phyloP scores from a whole-genome alignment of 2,888 invertebrate genomes.

The Merodon equestris region DNA sequence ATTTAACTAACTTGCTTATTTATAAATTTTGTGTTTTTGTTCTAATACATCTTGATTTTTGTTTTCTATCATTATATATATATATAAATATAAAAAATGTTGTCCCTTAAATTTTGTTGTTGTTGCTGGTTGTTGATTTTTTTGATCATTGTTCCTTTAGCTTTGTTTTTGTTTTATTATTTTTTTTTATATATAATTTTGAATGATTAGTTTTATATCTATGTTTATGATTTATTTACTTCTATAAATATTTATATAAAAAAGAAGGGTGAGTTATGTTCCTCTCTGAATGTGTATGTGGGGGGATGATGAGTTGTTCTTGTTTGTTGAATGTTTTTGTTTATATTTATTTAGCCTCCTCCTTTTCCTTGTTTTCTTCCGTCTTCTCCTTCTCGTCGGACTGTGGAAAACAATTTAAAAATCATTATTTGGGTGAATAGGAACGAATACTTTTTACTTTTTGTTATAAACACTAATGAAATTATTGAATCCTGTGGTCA shows the following conservation, averaged over 20 bases:
- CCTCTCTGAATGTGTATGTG: conserved; percentile 61
- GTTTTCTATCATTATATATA: conserved; percentile 73
- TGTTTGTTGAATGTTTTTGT: too few relatives aligned
- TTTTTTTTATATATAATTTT: conserved; percentile 61
- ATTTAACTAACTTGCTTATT: conserved; percentile 67
- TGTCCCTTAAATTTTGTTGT: conserved; percentile 62
- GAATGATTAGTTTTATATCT: conserved; percentile 68
- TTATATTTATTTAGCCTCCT: conserved; percentile 79
- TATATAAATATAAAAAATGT: conserved; percentile 70
- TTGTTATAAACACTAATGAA: not conserved
- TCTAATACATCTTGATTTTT: conserved; percentile 64
- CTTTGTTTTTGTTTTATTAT: not conserved
- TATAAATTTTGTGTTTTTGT: conserved; percentile 60
- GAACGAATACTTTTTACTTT: not conserved
- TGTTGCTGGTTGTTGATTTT: conserved; percentile 49
- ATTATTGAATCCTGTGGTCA: too few relatives aligned
- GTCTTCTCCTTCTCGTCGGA: conserved; percentile 89
- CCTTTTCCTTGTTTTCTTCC: conserved; percentile 86
- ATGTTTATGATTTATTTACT: conserved; percentile 68
- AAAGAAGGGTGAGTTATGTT: conserved; percentile 69
- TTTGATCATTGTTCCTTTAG: conserved; percentile 32
- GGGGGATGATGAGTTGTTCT: conserved; percentile 53
- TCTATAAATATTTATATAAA: conserved; percentile 69
- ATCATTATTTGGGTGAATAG: too few relatives aligned
- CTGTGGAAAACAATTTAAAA: conserved; percentile 79